Evolutionary conservation across 1,140 invertebrate genomes (phyloP), one percentile per base, ranked within the genome.

Genomic region (Leptopilina boulardi): DNA sequence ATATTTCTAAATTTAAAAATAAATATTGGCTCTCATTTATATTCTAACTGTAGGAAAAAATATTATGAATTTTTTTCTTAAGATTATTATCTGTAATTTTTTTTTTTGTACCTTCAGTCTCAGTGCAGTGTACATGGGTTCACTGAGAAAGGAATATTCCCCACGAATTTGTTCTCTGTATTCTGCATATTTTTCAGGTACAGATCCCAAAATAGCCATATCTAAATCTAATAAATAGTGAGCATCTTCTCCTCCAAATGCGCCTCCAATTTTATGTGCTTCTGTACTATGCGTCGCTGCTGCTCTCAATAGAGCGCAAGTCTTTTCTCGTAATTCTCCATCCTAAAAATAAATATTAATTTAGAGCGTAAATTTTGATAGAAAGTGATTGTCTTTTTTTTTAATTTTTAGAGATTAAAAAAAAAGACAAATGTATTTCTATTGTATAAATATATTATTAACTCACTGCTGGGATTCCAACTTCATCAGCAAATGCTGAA

Each of bases 151-250:
- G 42, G 87, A 85, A 86, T 93, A 94, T 82, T 94, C 93, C 70
- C 92, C 88, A 66, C 92, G 84, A 71, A 94, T 92, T 81, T 90
- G 90, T 42, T 89, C 87, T 54, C 89, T 89, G 80, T 93, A 93
- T 41, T 91, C 89, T 26, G 88, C 83, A 83, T 94, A 94, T 72
- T 87, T 88, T 77, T 92, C 90, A 30, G 91, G 80, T 3, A 87
- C 79, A 34, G 90, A 87, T 3, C 92, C 93, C 47, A 94, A 85
- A 73, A 93, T 87, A 38, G 91, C 92, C 91, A 94, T 93, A 81
- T 94, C 93, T 77, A 94, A 88, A 84, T 94, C 93, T 70, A 94
- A 84, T 56, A 94, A 92, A 85, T 92, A 94, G 85, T 94, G 93
- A 77, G 89, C 88, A 85, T 94, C 93, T 70, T 93, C 92, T 70